Conservation (phyloP, 2,888 invertebrate species). For the Urechis unicinctus region DNA sequence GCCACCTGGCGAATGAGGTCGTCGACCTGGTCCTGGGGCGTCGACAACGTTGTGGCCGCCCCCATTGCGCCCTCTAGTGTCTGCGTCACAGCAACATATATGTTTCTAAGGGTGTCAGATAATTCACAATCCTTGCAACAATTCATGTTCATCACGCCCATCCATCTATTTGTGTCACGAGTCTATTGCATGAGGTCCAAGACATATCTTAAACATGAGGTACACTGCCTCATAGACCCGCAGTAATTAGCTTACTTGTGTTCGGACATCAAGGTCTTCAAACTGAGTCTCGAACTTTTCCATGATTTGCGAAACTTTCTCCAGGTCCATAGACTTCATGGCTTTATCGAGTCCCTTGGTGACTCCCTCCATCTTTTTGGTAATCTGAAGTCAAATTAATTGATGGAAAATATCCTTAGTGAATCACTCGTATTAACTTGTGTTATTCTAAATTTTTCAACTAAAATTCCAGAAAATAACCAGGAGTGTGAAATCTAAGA, state of each 20-base stretch:
- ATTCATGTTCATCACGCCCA: too few relatives aligned
- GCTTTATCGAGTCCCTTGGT: slow-evolving; percentile 56
- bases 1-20: slow-evolving; percentile 53
- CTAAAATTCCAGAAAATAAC: too few relatives aligned
- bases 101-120: not conserved
- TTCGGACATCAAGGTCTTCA: slow-evolving; percentile 57
- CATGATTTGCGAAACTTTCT: slow-evolving; percentile 57
- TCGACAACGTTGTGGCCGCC: slow-evolving; percentile 53
- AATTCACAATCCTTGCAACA: too few relatives aligned
- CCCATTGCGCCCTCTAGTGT: slow-evolving; percentile 56
- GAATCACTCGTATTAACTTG: too few relatives aligned
- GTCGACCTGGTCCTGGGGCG: slow-evolving; percentile 54
- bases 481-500: too few relatives aligned
- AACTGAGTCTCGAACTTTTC: slow-evolving; percentile 58
- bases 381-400: slow-evolving; percentile 58
- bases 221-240: not conserved
- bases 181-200: too few relatives aligned
- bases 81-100: slow-evolving; percentile 27
- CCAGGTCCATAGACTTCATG: slow-evolving; percentile 56
- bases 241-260: slow-evolving; percentile 60
- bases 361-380: slow-evolving; percentile 55
- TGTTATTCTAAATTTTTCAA: too few relatives aligned
- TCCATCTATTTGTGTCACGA: too few relatives aligned
- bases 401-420: not conserved
- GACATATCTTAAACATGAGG: not conserved